Conservation (phyloP, 2,113 vertebrate species). For the Lampris megalopsis region DNA sequence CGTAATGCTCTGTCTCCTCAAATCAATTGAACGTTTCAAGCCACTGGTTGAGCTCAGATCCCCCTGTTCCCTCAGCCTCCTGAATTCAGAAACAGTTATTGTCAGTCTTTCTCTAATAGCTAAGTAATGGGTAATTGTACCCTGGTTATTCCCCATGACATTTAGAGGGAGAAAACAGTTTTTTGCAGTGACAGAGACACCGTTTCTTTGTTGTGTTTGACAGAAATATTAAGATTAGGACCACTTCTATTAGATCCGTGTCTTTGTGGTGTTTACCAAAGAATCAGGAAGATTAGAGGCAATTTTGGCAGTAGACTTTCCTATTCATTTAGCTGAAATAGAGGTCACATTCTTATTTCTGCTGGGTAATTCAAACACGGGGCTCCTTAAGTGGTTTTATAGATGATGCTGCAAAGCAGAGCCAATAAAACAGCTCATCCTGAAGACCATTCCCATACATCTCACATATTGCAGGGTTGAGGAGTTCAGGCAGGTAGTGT, state of each 20-base stretch:
- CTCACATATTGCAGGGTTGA: not conserved
- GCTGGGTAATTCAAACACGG: not conserved
- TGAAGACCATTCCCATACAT: not conserved
- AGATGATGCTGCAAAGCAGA: not conserved
- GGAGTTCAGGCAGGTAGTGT: not conserved
- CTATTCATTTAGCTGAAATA: not conserved
- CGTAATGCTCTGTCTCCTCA: slow-evolving; percentile 9
- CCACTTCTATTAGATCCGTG: not conserved
- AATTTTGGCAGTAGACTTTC: not conserved
- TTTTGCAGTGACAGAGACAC: slow-evolving; percentile 1
- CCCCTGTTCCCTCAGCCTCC: not conserved
- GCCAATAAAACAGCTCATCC: not conserved
- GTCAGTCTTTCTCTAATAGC: slow-evolving; percentile 11
- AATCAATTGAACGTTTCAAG: slow-evolving; percentile 2
- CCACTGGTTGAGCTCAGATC: not conserved
- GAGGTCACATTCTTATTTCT: not conserved
- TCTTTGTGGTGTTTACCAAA: not conserved
- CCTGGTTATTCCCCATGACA: slow-evolving; percentile 14
- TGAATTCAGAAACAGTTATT: slow-evolving; percentile 17
- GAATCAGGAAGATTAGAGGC: not conserved
- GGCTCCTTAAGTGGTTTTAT: too few relatives aligned
- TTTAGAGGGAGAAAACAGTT: slow-evolving; percentile 4
- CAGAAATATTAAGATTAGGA: too few relatives aligned
- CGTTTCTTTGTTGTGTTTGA: not conserved
- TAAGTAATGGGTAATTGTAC: slow-evolving; percentile 16